These are phyloP conservation scores for Apotomis betuletana DNA, from an alignment of 2,888 invertebrate genomes.

Conservation along the genomic window DNA sequence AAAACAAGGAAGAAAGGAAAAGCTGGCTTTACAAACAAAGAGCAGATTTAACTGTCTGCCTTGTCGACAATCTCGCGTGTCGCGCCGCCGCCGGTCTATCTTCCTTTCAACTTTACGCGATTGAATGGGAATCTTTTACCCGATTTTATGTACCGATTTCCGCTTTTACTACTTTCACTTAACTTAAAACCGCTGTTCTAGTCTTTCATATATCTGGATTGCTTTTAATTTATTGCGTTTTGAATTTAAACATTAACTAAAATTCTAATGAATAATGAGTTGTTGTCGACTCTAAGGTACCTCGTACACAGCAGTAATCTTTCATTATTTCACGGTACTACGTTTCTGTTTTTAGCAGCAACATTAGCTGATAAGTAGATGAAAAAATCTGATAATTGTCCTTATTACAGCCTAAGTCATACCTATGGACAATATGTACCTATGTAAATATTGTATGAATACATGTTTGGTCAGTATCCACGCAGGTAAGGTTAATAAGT, in stretches of 20 bases:
- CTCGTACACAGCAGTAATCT: too few species aligned
- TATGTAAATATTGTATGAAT: too few species aligned
- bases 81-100: constrained; percentile 52
- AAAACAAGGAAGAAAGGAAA: neutral
- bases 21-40: neutral
- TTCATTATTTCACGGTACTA: too few species aligned
- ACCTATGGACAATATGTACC: too few species aligned
- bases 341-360: too few species aligned
- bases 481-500: too few species aligned
- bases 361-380: too few species aligned
- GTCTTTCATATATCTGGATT: constrained; percentile 12
- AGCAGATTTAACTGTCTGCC: constrained; percentile 17
- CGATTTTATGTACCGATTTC: constrained; percentile 58
- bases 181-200: constrained; percentile 23
- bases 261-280: neutral
- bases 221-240: neutral
- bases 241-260: neutral
- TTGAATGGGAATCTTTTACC: constrained; percentile 62
- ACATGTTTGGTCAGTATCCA: too few species aligned
- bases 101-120: constrained; percentile 56
- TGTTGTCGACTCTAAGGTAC: too few species aligned
- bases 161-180: constrained; percentile 50
- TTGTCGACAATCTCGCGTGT: constrained; percentile 50
- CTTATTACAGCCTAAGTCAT: too few species aligned
- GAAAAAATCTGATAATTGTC: too few species aligned